Percentiles rank a stretch among this genome's conserved stretches.
Conservation (phyloP, 2,797 vertebrate species). For the Hippopotamyrus pictus region DNA sequence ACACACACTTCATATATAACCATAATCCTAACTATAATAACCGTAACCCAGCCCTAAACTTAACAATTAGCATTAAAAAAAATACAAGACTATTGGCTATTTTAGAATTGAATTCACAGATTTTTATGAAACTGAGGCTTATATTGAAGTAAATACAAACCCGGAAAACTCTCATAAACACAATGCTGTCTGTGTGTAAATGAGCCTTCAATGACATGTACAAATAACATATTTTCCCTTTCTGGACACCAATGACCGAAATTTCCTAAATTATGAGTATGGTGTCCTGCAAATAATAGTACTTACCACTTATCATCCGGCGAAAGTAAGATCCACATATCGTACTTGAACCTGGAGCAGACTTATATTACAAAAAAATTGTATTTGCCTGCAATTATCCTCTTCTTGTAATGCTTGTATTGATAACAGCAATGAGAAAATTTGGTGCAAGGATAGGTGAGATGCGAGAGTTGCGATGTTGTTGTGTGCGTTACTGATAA, state of each 20-base stretch:
- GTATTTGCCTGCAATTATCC: neutral
- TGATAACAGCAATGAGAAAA: neutral
- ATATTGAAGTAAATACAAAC: neutral
- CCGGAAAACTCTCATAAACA: constrained; percentile 19
- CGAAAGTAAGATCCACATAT: neutral
- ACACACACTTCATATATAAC: neutral
- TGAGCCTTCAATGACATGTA: neutral
- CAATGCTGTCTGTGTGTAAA: neutral
- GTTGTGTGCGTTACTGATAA: neutral
- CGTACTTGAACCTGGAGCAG: neutral
- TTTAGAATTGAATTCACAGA: neutral
- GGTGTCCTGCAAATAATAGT: neutral
- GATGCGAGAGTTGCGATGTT: neutral
- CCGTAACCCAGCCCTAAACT: neutral
- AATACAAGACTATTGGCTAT: neutral
- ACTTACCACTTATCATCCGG: neutral
- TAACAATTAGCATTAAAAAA: neutral
- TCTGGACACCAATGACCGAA: neutral
- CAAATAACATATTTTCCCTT: neutral
- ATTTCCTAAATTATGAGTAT: neutral
- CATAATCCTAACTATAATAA: neutral
- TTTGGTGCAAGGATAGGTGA: neutral
- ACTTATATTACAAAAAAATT: neutral
- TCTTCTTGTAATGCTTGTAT: neutral
- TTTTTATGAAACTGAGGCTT: neutral